Conservation (phyloP, 2,797 vertebrate genomes). For the Megalops cyprinoides region DNA sequence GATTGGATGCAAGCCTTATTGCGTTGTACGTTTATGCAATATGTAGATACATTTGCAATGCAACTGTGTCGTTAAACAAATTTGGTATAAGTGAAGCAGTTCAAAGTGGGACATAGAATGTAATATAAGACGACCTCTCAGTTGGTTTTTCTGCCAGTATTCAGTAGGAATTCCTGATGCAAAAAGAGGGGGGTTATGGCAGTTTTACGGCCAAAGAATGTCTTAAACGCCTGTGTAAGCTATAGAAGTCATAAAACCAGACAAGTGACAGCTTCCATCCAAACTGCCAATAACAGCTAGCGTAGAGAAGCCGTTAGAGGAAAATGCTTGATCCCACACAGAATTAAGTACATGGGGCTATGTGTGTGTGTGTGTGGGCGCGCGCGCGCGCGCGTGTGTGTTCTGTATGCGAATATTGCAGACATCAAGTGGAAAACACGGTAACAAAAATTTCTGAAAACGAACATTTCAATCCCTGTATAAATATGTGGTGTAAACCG, state of each 20-base stretch:
- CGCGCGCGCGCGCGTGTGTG: background rate
- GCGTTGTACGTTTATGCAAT: background rate
- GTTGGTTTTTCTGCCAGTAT: slow-evolving; percentile 32
- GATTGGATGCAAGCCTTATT: background rate
- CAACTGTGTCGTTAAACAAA: slow-evolving; percentile 3
- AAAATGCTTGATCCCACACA: background rate
- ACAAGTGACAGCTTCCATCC: slow-evolving; percentile 57
- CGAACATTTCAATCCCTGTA: too few species aligned
- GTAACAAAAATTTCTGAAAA: too few species aligned
- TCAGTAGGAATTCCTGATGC: slow-evolving; percentile 33
- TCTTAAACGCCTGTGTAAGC: slow-evolving; percentile 55
- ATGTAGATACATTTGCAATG: background rate
- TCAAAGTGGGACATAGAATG: background rate
- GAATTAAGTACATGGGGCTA: background rate
- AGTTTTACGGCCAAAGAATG: slow-evolving; percentile 57
- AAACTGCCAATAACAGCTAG: slow-evolving; percentile 34
- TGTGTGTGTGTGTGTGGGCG: background rate
- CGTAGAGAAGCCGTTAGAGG: background rate
- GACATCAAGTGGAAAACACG: too few species aligned
- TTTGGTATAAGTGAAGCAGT: background rate
- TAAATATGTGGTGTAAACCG: too few species aligned
- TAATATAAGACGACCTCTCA: slow-evolving; percentile 15
- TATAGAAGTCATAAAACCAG: slow-evolving; percentile 58
- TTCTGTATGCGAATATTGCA: background rate
- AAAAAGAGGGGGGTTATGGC: slow-evolving; percentile 43